phyloP scores from a whole-genome alignment of 2,113 vertebrate species.

The Ellobius talpinus region DNA sequence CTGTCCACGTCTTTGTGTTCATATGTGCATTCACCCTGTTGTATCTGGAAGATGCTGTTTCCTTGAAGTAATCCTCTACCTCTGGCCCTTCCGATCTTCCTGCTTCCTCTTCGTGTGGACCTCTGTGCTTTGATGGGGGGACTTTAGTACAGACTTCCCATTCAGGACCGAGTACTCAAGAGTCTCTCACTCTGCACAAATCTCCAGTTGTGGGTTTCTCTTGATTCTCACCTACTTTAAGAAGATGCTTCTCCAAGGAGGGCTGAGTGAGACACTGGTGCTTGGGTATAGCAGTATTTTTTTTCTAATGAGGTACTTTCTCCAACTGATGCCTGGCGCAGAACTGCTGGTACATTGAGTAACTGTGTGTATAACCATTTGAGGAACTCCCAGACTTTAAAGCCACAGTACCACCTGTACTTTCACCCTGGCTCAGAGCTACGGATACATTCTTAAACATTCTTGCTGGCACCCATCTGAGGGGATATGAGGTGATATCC shows the following conservation, averaged over 20 bases:
- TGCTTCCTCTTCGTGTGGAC: not conserved
- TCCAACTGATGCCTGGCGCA: not conserved
- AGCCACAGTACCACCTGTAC: not conserved
- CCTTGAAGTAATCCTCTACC: not conserved
- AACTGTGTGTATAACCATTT: not conserved
- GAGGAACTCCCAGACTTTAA: not conserved
- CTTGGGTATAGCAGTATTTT: too few species aligned
- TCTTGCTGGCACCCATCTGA: not conserved
- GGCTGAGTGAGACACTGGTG: not conserved
- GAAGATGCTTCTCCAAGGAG: not conserved
- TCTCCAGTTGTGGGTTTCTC: not conserved
- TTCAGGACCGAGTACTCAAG: not conserved
- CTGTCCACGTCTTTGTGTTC: not conserved
- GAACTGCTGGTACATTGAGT: not conserved
- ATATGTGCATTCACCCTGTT: not conserved
- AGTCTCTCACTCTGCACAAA: not conserved
- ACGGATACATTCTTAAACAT: not conserved
- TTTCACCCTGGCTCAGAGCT: not conserved
- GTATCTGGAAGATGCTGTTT: not conserved
- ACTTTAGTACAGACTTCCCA: not conserved
- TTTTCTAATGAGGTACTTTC: not conserved
- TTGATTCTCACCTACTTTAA: not conserved
- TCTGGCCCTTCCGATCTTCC: too few species aligned
- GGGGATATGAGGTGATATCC: not conserved
- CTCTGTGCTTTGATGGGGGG: not conserved